Conservation (phyloP, 2,888 invertebrate species). For the Orthonevra nobilis region DNA sequence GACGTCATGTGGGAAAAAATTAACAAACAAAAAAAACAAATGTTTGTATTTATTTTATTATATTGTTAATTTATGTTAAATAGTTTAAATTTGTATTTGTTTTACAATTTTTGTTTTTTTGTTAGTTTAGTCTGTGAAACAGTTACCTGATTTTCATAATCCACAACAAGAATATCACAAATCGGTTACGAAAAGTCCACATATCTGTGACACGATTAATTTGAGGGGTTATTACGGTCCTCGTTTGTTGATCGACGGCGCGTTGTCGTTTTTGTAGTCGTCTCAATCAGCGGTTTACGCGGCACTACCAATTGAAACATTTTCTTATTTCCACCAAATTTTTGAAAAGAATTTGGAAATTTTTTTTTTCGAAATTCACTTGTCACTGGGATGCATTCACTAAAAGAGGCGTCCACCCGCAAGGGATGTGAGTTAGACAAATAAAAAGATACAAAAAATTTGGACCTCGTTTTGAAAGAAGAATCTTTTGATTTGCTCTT, state of each 20-base stretch:
- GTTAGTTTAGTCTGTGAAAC: neutral
- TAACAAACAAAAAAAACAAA: constrained; percentile 7
- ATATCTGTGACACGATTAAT: constrained; percentile 74
- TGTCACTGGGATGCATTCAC: too few relatives aligned
- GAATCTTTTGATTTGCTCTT: too few relatives aligned
- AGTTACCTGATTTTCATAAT: constrained; percentile 80
- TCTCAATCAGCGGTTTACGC: constrained; percentile 35
- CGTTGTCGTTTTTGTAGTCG: constrained; percentile 26
- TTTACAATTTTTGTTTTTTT: constrained; percentile 6
- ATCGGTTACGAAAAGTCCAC: constrained; percentile 79
- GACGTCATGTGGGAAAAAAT: constrained; percentile 58
- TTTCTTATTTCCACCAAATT: constrained; percentile 23
- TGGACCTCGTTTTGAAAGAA: too few relatives aligned
- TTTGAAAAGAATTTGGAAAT: too few relatives aligned
- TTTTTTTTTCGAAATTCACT: neutral
- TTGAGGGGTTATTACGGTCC: constrained; percentile 47
- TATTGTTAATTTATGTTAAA: constrained; percentile 57
- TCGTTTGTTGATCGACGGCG: too few relatives aligned
- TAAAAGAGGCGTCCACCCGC: too few relatives aligned
- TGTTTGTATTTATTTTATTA: neutral
- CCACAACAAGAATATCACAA: constrained; percentile 79
- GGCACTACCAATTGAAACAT: constrained; percentile 57
- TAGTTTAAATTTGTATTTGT: constrained; percentile 38
- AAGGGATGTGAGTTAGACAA: too few relatives aligned
- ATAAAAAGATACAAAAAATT: too few relatives aligned